Percentiles rank a stretch among this genome's conserved stretches.
Evolutionary conservation across 2,113 vertebrate species (phyloP).

Genomic region (Hydrochoerus hydrochaeris): DNA sequence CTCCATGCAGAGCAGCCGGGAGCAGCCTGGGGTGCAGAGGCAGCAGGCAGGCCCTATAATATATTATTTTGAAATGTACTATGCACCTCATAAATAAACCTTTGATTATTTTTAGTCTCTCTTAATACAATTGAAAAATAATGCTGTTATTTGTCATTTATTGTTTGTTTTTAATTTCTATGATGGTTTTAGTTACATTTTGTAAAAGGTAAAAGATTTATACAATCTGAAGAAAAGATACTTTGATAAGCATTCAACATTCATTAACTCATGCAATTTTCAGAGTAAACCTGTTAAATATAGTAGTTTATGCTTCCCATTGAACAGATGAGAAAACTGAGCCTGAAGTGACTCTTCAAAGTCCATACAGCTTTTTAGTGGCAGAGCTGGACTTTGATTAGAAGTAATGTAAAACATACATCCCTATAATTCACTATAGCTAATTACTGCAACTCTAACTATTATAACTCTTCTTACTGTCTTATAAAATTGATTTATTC

Average conservation of each 20-base stretch:
- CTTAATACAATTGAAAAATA: background rate
- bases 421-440: background rate
- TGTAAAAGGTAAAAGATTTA: background rate
- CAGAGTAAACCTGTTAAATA: background rate
- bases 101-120: background rate
- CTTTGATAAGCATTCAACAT: background rate
- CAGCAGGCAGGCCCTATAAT: no score
- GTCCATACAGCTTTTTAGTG: background rate
- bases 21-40: no score
- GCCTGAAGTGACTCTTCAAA: background rate
- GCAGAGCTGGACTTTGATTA: background rate
- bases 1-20: no score
- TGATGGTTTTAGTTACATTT: background rate
- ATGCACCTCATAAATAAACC: background rate
- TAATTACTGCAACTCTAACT: background rate
- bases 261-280: background rate
- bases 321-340: background rate
- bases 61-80: background rate
- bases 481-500: background rate
- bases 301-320: background rate
- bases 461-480: background rate
- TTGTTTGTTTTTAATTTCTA: background rate
- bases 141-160: background rate
- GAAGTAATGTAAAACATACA: background rate
- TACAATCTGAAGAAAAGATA: background rate